phyloP scores from a whole-genome alignment of 2,113 vertebrate genomes.

The Panthera tigris region DNA sequence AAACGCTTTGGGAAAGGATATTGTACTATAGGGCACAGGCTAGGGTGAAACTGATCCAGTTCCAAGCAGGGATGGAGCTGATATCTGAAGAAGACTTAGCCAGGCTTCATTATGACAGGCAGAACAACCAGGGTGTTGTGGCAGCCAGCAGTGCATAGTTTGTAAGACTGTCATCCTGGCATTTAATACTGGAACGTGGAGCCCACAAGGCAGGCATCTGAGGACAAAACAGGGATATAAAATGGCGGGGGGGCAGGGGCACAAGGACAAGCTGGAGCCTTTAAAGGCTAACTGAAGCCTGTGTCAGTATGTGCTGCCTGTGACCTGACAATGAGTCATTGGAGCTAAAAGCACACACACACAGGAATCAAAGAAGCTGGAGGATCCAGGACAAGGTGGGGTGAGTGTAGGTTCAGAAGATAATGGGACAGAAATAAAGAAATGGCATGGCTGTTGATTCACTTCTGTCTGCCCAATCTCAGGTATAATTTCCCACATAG shows the following conservation, averaged over 20 bases:
- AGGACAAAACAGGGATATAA: not conserved
- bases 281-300: not conserved
- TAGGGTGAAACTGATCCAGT: not conserved
- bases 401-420: not conserved
- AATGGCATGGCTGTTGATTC: not conserved
- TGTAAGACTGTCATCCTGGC: not conserved
- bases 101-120: not conserved
- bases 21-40: not conserved
- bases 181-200: not conserved
- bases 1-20: not conserved
- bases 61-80: not conserved
- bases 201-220: not conserved
- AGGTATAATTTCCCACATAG: not conserved
- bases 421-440: too few species aligned
- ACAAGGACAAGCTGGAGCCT: not conserved
- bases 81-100: not conserved
- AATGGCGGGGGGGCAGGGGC: not conserved
- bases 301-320: not conserved
- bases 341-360: not conserved
- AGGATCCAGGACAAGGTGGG: not conserved
- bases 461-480: not conserved
- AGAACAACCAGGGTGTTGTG: rapidly evolving
- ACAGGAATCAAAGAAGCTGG: not conserved
- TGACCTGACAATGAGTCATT: not conserved
- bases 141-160: not conserved